Evolutionary conservation across 2,888 invertebrate species (phyloP), one percentile per base, ranked within the genome.

Genomic region (Psylliodes chrysocephalus): DNA sequence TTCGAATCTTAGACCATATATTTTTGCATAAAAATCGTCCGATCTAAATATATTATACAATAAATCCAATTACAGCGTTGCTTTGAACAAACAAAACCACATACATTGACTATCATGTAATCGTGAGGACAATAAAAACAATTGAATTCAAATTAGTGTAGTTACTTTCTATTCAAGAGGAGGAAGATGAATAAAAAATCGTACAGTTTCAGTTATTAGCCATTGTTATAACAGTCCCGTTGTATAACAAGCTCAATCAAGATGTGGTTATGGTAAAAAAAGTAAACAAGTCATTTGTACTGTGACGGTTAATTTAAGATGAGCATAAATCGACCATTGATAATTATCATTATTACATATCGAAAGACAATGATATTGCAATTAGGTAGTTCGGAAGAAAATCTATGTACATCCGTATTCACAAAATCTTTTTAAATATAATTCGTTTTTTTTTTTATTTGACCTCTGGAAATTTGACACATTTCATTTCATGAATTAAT

Each of bases 111-210:
- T 33, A 52, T 17, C 33, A 19, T 25, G 25, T 25, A 25, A 25
- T 25, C 25, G 7, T 7, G 7, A 25, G 7, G 25, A 25, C 25
- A 25, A 25, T 25, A 25, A 25, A 52, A n/a, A 52, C 35, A 19
- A 53, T 53, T 53, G 53, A 12, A 38, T 35, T 38, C 53, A 38
- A 53, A 53, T 53, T 12, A 12, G 22, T 8, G 25, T 30, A 28
- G 25, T n/a, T 12, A 35, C 38, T 53, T 53, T 53, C 38, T 38
- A 35, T 33, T 53, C 7, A 7, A 22, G 6, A 7, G n/a, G 38
- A 30, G 40, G 40, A 40, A 30, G 19, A 6, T 40, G 22, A 19
- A 38, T 19, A 53, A 53, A n/a, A n/a, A n/a, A n/a, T n/a, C n/a
- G n/a, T n/a, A n/a, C n/a, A n/a, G 19, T 7, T 14, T 12, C 2